A percentile compares a stretch with the other conserved stretches of the same genome.
Evolutionary conservation across 2,797 vertebrate species (phyloP).

Genomic region (Sus cebifrons): DNA sequence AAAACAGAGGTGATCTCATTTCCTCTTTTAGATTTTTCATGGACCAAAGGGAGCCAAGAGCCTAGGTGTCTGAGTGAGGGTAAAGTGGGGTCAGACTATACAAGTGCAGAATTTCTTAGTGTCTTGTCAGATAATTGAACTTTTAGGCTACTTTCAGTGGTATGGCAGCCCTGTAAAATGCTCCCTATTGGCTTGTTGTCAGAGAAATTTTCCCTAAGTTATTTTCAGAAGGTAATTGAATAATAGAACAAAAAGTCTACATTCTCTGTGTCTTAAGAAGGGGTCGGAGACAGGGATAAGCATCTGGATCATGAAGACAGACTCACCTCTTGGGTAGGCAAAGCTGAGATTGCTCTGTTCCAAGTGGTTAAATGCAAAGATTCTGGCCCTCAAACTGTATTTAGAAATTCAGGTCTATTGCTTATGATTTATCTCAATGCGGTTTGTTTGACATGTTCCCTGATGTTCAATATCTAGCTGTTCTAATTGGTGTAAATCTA

Average conservation of each 20-base stretch:
- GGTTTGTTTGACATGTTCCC: neutral
- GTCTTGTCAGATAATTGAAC: neutral
- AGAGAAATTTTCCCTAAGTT: neutral
- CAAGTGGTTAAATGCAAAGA: neutral
- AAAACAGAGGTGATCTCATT: conserved; percentile 71
- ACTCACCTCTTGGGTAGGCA: too few relatives aligned
- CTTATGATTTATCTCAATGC: neutral
- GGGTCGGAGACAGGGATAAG: neutral
- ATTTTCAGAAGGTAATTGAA: neutral
- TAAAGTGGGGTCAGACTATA: neutral
- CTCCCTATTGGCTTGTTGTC: neutral
- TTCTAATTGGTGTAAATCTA: neutral
- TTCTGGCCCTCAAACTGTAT: neutral
- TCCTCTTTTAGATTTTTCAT: conserved; percentile 26
- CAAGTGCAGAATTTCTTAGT: neutral
- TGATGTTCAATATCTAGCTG: neutral
- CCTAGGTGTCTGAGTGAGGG: neutral
- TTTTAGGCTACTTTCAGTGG: neutral
- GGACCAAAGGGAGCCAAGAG: neutral
- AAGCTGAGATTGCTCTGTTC: neutral
- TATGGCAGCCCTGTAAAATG: neutral
- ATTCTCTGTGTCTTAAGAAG: neutral
- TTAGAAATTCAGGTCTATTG: neutral
- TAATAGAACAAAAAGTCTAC: neutral
- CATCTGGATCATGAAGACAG: neutral